A percentile compares a stretch with the other conserved stretches of the same genome.
Evolutionary conservation across 2,113 vertebrate genomes (phyloP).

Genomic region (Chlorocebus sabaeus): DNA sequence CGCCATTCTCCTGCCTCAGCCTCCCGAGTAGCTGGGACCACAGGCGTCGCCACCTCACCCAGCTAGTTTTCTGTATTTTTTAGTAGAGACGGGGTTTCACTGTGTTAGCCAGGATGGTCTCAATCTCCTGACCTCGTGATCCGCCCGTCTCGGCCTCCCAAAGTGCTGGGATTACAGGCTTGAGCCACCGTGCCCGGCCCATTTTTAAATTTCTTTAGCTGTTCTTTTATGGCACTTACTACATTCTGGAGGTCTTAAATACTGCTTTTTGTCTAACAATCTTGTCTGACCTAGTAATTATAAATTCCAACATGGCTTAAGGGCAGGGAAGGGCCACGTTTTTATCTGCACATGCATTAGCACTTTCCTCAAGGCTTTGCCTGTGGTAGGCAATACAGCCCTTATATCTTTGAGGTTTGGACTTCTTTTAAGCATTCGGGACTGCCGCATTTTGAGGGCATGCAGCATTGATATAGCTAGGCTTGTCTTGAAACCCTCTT

Average conservation of each 20-base stretch:
- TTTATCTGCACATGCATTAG: neutral
- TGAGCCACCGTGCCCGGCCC: no score
- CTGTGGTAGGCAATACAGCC: neutral
- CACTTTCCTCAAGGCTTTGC: neutral
- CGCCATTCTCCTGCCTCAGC: no score
- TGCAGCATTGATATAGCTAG: neutral
- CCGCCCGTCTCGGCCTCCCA: no score
- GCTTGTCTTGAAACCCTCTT: neutral
- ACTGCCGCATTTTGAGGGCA: neutral
- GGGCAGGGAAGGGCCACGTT: neutral
- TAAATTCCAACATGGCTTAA: neutral
- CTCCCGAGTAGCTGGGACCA: no score
- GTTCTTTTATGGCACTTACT: neutral
- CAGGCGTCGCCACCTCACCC: no score
- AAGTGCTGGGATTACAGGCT: no score
- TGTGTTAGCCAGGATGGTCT: no score
- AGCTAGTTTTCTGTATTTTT: no score
- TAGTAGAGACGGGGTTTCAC: no score
- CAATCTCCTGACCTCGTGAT: no score
- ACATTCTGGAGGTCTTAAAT: neutral
- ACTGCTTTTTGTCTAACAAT: neutral
- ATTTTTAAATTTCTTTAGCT: slow-evolving; percentile 4
- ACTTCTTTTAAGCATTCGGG: neutral
- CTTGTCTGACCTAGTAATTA: neutral
- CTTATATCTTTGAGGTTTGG: slow-evolving; percentile 14